These are phyloP conservation scores for Erebia palarica DNA, from an alignment of 2,888 invertebrate genomes.

Conservation along the genomic window DNA sequence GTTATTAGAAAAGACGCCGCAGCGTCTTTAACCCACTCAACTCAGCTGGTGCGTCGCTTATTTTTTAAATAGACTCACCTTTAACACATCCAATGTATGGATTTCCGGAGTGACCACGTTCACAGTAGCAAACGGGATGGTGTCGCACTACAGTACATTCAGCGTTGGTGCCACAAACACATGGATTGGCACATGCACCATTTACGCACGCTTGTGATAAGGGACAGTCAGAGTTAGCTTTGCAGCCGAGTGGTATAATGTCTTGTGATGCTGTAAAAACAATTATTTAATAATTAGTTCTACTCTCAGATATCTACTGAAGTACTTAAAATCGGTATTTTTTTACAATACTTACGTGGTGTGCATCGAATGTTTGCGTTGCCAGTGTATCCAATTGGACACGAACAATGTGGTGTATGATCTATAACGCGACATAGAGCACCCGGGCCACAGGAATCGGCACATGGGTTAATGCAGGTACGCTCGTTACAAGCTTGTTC, in stretches of 20 bases:
- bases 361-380: conserved; percentile 87
- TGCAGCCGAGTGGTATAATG: conserved; percentile 85
- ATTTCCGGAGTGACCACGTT: conserved; percentile 92
- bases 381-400: conserved; percentile 90
- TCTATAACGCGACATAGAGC: conserved; percentile 92
- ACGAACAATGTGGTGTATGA: conserved; percentile 89
- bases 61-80: conserved; percentile 28
- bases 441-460: conserved; percentile 88
- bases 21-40: too few species aligned
- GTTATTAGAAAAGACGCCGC: too few species aligned
- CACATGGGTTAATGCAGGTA: conserved; percentile 90
- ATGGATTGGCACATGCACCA: conserved; percentile 90
- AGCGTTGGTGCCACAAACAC: conserved; percentile 92
- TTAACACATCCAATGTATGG: conserved; percentile 53
- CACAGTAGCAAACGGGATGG: conserved; percentile 92
- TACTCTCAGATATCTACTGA: background rate
- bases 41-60: too few species aligned
- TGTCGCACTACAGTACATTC: conserved; percentile 92
- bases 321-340: background rate
- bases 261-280: conserved; percentile 73
- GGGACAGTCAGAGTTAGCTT: conserved; percentile 90
- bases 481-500: conserved; percentile 90
- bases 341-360: conserved; percentile 86
- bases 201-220: conserved; percentile 92
- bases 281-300: background rate